Conservation (phyloP, 1,140 invertebrate species). For the Hyposmocoma kahamanoa region DNA sequence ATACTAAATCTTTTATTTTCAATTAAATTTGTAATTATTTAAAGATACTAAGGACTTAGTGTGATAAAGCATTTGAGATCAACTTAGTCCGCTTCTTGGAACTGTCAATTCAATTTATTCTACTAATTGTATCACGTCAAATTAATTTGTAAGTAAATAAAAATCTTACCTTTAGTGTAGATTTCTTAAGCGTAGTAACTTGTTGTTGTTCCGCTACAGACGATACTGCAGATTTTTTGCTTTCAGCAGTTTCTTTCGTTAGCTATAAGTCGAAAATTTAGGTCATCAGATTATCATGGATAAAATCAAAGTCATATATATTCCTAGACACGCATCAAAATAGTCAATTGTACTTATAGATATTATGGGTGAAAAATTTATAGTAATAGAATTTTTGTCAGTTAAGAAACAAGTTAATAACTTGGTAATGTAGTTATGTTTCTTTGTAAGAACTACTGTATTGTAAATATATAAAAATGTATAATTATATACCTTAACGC, state of each 20-base stretch:
- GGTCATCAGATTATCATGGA: too few relatives aligned
- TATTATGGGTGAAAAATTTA: too few relatives aligned
- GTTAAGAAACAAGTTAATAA: too few relatives aligned
- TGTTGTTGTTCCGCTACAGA: slow-evolving; percentile 53
- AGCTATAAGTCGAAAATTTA: slow-evolving; percentile 23
- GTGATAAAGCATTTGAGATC: neutral
- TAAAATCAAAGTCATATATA: too few relatives aligned
- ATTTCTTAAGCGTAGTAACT: slow-evolving; percentile 46
- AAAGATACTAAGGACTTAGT: too few relatives aligned
- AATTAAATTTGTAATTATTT: too few relatives aligned
- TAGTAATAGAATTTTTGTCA: too few relatives aligned
- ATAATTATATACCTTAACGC: slow-evolving; percentile 71
- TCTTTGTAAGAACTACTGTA: neutral
- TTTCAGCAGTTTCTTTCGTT: slow-evolving; percentile 64
- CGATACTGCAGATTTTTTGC: slow-evolving; percentile 61
- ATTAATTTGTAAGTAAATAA: neutral
- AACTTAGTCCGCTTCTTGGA: neutral
- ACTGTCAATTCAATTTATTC: neutral
- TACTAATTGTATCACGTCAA: neutral
- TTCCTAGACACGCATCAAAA: too few relatives aligned
- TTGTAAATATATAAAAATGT: slow-evolving; percentile 7
- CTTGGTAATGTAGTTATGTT: too few relatives aligned
- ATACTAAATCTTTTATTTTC: too few relatives aligned
- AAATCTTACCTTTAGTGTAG: slow-evolving; percentile 49
- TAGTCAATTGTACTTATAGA: too few relatives aligned